These are phyloP conservation scores for Maconellicoccus hirsutus DNA, from an alignment of 1,140 invertebrate species.

Conservation along the genomic window DNA sequence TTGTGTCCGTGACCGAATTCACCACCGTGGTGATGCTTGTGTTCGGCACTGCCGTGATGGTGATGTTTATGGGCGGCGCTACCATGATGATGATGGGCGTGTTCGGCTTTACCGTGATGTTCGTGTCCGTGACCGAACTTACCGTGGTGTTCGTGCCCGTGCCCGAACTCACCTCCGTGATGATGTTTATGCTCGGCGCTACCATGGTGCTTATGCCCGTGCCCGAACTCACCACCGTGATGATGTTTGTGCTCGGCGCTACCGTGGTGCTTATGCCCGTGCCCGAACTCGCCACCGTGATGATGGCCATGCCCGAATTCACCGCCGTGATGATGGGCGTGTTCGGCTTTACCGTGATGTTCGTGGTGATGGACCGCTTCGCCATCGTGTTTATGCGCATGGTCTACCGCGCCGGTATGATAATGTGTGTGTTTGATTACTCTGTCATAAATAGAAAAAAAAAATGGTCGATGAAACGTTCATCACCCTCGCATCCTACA, in stretches of 20 bases:
- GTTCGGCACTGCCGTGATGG: slow-evolving; percentile 25
- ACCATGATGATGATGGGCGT: slow-evolving; percentile 25
- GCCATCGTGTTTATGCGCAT: slow-evolving; percentile 28
- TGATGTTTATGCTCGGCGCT: slow-evolving; percentile 27
- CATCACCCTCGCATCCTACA: too few relatives aligned
- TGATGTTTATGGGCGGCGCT: slow-evolving; percentile 24
- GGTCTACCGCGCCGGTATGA: slow-evolving; percentile 27
- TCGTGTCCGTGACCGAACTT: slow-evolving; percentile 24
- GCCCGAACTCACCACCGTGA: slow-evolving; percentile 27
- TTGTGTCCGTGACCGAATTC: slow-evolving; percentile 24
- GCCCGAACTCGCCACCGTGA: slow-evolving; percentile 26
- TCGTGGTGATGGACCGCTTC: slow-evolving; percentile 28
- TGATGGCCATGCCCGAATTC: slow-evolving; percentile 27
- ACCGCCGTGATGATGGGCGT: slow-evolving; percentile 27
- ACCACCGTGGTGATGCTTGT: slow-evolving; percentile 25
- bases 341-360: slow-evolving; percentile 28
- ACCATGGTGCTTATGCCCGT: slow-evolving; percentile 27
- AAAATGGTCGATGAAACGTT: neutral
- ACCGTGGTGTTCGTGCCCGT: slow-evolving; percentile 24
- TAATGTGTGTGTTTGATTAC: slow-evolving; percentile 29
- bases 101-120: slow-evolving; percentile 24
- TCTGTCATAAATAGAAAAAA: slow-evolving; percentile 12
- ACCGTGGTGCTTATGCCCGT: slow-evolving; percentile 27
- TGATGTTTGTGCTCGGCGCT: slow-evolving; percentile 28
- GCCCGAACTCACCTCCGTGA: slow-evolving; percentile 24